Evolutionary conservation across 2,113 vertebrate genomes (phyloP).

Genomic region (Myxocyprinus asiaticus): DNA sequence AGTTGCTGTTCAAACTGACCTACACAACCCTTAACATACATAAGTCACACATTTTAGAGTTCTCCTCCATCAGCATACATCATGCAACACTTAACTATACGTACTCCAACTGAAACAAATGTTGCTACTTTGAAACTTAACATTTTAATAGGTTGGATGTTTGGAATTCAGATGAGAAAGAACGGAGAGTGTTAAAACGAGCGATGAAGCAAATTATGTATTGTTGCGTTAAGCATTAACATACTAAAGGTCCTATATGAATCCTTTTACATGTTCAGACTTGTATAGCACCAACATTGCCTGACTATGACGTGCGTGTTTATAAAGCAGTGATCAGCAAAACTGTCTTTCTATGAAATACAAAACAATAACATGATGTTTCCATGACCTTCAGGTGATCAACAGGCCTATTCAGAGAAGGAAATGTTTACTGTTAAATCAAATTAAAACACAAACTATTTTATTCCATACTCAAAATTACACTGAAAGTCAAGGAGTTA

Average conservation of each 20-base stretch:
- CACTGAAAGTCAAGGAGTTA: background rate
- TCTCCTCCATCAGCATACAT: background rate
- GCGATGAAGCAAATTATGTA: background rate
- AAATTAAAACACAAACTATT: background rate
- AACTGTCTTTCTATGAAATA: background rate
- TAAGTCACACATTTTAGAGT: slow-evolving; percentile 24
- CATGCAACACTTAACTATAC: background rate
- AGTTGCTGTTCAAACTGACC: slow-evolving; percentile 19
- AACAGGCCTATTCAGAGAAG: no score
- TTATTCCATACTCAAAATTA: background rate
- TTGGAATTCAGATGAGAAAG: background rate
- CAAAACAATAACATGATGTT: no score
- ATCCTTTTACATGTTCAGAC: background rate
- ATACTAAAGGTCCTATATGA: background rate
- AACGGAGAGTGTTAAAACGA: background rate
- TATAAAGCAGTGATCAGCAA: background rate
- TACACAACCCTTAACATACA: slow-evolving; percentile 51
- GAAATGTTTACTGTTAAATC: background rate
- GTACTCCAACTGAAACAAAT: background rate
- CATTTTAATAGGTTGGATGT: background rate
- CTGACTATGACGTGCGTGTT: slow-evolving; percentile 1
- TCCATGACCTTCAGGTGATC: background rate
- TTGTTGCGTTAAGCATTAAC: background rate
- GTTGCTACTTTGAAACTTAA: background rate
- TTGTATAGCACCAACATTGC: background rate